Base-by-base conservation (phyloP, 2,888 invertebrate species). In the Cephus sareptanus region DNA sequence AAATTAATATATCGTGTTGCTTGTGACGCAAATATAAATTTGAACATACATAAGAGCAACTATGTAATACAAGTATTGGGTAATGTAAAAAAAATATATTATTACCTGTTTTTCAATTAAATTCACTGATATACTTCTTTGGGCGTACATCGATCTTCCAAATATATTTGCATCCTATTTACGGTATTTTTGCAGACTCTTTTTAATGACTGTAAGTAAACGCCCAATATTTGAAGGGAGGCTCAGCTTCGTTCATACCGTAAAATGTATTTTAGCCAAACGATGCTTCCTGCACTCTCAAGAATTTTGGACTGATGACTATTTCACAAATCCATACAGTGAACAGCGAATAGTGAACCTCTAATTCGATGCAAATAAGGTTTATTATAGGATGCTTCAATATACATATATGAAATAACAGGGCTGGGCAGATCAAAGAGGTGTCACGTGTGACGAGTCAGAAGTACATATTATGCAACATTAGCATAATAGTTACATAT, bases 31-130 rank as follows among this genome's bases (percentile, higher is more conserved):
- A 40, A 40, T 40, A 15, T 40, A 40, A 15, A 40, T 15, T 40
- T 40, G 15, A 0, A 15, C 0, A 4, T 40, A 15, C 40, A 1
- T 1, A 15, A 40, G 0, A 15, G 0, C 4, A 6, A 6, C 4
- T 40, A 23, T 1, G 15, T 15, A 0, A 23, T 15, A 40, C 1
- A 4, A 6, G 40, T 23, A 6, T 40, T 40, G 40, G 15, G 40
- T 40, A 40, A 40, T 15, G 6, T 9, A 6, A 6, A 6, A 40
- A 6, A 37, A 1, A 37, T 35, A 40, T 56, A 9, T 56, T 9
- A 9, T 56, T 23, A 56, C 56, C 23, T 56, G 23, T 23, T 56
- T 56, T 23, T 23, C 2, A 56, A 23, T 56, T 23, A 56, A 6
- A 15, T 23, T 56, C 56, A 56, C 9, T 1, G 56, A 56, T 56